phyloP scores from a whole-genome alignment of 1,140 invertebrate species.

The Ceratoteleas bidentatus region DNA sequence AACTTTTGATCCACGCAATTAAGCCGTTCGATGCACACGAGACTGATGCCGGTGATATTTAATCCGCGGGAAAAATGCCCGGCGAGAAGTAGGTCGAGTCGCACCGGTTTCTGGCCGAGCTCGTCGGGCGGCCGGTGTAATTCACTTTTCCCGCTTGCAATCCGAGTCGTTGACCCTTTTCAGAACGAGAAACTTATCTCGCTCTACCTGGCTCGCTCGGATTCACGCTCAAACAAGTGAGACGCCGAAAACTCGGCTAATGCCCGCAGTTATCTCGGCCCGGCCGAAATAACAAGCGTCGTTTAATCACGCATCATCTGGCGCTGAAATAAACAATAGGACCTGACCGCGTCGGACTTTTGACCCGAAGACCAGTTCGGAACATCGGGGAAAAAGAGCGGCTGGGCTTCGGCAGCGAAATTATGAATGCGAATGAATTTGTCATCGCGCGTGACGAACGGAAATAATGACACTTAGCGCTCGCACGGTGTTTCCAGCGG shows the following conservation, averaged over 20 bases:
- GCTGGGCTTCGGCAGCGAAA: slow-evolving; percentile 16
- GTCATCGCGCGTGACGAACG: slow-evolving; percentile 34
- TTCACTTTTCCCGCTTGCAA: slow-evolving; percentile 60
- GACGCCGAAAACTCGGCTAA: slow-evolving; percentile 25
- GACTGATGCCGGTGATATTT: slow-evolving; percentile 63
- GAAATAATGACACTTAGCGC: slow-evolving; percentile 32
- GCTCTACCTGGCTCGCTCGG: slow-evolving; percentile 16
- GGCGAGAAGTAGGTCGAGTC: slow-evolving; percentile 55
- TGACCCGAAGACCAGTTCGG: slow-evolving; percentile 30
- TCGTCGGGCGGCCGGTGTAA: slow-evolving; percentile 37
- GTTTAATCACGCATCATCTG: slow-evolving; percentile 37
- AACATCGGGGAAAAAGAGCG: slow-evolving; percentile 10
- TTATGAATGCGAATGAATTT: slow-evolving; percentile 48
- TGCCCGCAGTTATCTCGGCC: slow-evolving; percentile 14
- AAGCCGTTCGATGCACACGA: slow-evolving; percentile 65
- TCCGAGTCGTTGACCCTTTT: slow-evolving; percentile 55
- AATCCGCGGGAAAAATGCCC: slow-evolving; percentile 50
- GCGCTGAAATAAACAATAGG: slow-evolving; percentile 33
- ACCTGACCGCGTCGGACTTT: slow-evolving; percentile 27
- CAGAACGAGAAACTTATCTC: slow-evolving; percentile 45
- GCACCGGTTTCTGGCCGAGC: slow-evolving; percentile 44
- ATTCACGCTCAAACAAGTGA: slow-evolving; percentile 30
- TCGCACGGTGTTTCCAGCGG: slow-evolving; percentile 10
- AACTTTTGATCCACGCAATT: slow-evolving; percentile 60
- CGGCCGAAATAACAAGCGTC: slow-evolving; percentile 25